Evolutionary conservation across 2,888 invertebrate genomes (phyloP), one percentile per base, ranked within the genome.

Genomic region (Callosobruchus maculatus): DNA sequence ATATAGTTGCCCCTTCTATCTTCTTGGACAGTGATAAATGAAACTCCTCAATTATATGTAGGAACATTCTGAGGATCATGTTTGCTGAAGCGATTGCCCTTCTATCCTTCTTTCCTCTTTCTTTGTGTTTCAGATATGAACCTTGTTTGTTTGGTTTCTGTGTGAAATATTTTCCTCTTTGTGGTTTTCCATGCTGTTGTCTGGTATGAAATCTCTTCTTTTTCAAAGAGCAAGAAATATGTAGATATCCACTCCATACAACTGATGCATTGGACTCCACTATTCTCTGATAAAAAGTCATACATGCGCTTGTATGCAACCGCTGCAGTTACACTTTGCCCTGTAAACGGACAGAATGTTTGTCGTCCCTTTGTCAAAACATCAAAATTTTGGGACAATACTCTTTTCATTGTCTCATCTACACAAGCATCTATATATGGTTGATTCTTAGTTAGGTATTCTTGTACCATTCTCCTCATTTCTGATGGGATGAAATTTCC

Each of bases 1-100:
- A 78, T 7, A 82, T 83, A 0, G 83, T 82, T 0, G 81, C 76
- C 0, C 81, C 81, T 49, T 76, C 76, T 18, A 82, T 69, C 20
- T 72, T 31, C 30, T 80, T 80, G 9, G 76, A 71, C 0, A 74
- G 66, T 49, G 70, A 26, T 22, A 76, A 68, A 67, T 81, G 80
- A 67, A 82, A 80, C 2, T 80, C 79, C 70, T 81, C 78, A 13
- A 78, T 79, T 1, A 81, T 76, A 18, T 74, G 67, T 30, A 82
- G 68, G 21, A 81, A 80, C 79, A 79, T 79, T 31, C 77, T 75
- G 20, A 81, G 20, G 0, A 77, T 70, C 77, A 81, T 77, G n/a
- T 74, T 73, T 18, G 74, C 78, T 26, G 79, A 80, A 0, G 78
- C 79, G 22, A 80, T 81, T 0, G 80, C 80, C 70, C 79, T 77